Evolutionary conservation across 1,140 invertebrate genomes (phyloP), one percentile per base, ranked within the genome.

Genomic region (Papilio polytes): DNA sequence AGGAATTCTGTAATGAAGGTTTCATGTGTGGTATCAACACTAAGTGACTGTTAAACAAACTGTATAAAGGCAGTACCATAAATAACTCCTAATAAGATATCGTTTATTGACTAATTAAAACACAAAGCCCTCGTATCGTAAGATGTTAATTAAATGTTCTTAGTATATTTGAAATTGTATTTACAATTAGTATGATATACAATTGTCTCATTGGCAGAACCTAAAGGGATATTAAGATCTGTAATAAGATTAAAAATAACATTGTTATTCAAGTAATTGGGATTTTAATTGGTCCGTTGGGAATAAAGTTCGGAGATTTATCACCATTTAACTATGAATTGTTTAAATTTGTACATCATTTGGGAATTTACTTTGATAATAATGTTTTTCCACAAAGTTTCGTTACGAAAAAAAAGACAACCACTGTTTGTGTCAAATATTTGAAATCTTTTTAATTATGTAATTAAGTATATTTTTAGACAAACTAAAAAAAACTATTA

Each of bases 41-140:
- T 22, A 20, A 20, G n/a, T 22, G n/a, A 59, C 20, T 48, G 46
- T 48, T 53, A 18, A 53, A 8, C 6, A 7, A 53, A 53, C 51
- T 15, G 4, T 18, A n/a, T 18, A 4, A 66, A 31, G 18, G 26
- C n/a, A 26, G 22, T 13, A 59, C 13, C 20, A 10, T 63, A 12
- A 8, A 63, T 9, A 20, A 7, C 8, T 63, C 1, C 13, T 12
- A 63, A 9, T 22, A 10, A 8, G 56, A 22, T 12, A 63, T 26
- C 56, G 56, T 26, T 59, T 20, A 59, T 59, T 66, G 59, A 13
- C 59, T 13, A 66, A 66, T 31, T 66, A 66, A 66, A 66, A 66
- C 22, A 66, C 22, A 66, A 66, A 31, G 59, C 22, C 2, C 31
- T 66, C 22, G 59, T 31, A 26, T 36, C 31, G 26, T 26, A 26